A percentile compares a stretch with the other conserved stretches of the same genome.
Conservation (phyloP, 1,140 invertebrate genomes). For the Drosophila parvula region DNA sequence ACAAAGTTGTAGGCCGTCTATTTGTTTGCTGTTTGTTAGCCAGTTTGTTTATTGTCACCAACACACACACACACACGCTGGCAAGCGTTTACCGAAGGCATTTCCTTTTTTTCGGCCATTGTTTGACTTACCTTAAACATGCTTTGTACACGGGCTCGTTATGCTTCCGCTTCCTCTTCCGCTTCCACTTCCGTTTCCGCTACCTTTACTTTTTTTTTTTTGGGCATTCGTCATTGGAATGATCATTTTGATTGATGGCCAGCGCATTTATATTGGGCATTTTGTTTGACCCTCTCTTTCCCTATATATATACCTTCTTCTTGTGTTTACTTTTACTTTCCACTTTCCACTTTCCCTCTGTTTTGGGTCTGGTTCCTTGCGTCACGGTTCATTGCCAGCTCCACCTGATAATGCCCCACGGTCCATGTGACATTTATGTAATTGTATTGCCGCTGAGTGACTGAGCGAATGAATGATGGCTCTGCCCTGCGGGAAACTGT, state of each 20-base stretch:
- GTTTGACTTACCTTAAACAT: conserved; percentile 57
- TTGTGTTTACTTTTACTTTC: conserved; percentile 1
- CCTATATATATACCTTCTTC: no score
- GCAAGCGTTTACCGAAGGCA: conserved; percentile 62
- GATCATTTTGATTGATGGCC: conserved; percentile 71
- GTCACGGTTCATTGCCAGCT: conserved; percentile 56
- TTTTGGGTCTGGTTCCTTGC: conserved; percentile 13
- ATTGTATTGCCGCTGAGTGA: conserved; percentile 51
- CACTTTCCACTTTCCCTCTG: not conserved
- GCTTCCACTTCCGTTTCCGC: conserved; percentile 19
- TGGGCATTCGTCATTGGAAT: conserved; percentile 45
- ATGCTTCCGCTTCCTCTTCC: conserved; percentile 67
- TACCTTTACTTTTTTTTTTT: conserved; percentile 40
- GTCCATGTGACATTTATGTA: conserved; percentile 66
- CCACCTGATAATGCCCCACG: conserved; percentile 66
- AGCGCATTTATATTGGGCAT: conserved; percentile 58
- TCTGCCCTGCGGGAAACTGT: conserved; percentile 1
- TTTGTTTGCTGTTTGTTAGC: conserved; percentile 72
- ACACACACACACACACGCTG: conserved; percentile 17
- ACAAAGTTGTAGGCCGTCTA: conserved; percentile 74
- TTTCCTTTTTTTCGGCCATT: conserved; percentile 59
- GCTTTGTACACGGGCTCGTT: conserved; percentile 33
- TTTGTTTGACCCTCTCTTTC: conserved; percentile 23
- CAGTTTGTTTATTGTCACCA: conserved; percentile 73
- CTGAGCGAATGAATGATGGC: conserved; percentile 37